phyloP scores from a whole-genome alignment of 2,113 vertebrate genomes.

The Peromyscus leucopus region DNA sequence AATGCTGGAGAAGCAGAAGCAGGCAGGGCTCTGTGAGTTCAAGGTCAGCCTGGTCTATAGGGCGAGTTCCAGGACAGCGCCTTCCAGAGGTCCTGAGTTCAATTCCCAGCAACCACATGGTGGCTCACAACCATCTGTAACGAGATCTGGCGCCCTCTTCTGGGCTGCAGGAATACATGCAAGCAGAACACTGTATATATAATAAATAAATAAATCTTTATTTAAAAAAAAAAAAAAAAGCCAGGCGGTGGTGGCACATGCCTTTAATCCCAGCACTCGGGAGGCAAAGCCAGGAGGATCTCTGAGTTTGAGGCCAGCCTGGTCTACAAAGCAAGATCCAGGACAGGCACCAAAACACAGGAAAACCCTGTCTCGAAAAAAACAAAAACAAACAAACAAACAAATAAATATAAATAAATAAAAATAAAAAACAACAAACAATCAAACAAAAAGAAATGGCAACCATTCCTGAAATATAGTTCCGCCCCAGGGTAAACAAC shows the following conservation, averaged over 20 bases:
- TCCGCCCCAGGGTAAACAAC: neutral
- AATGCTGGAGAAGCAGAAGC: neutral
- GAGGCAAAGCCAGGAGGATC: neutral
- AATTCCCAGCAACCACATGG: no score
- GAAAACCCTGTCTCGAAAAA: neutral
- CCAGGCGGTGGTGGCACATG: rapidly evolving
- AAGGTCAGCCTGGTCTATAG: neutral
- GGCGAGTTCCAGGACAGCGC: neutral
- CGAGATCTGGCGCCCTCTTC: no score
- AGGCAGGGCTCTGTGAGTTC: neutral
- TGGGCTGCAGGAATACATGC: no score
- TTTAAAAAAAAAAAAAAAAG: neutral
- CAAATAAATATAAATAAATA: no score
- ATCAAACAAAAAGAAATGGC: neutral
- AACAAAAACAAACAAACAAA: no score
- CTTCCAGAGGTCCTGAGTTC: no score
- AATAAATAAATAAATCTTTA: no score
- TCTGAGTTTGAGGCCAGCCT: neutral
- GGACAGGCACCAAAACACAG: neutral
- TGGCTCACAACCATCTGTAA: no score
- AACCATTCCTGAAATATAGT: neutral
- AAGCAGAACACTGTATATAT: no score
- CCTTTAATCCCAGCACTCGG: neutral
- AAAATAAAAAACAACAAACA: no score
- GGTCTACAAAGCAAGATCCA: neutral